Percentiles rank a stretch among this genome's conserved stretches.
Evolutionary conservation across 2,888 invertebrate species (phyloP).

Genomic region (Aleiodes testaceus): DNA sequence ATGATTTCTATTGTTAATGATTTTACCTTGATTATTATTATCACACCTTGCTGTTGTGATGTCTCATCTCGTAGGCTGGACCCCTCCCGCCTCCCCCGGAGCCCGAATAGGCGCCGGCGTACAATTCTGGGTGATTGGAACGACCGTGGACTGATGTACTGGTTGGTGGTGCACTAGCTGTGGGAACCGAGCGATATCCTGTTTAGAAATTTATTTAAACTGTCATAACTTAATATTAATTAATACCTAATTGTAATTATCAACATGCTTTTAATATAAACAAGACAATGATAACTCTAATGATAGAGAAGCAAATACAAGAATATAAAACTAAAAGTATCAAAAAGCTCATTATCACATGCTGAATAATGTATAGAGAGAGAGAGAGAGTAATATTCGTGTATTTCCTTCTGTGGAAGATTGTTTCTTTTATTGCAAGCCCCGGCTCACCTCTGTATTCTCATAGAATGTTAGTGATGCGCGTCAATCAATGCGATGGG

Average conservation of each 20-base stretch:
- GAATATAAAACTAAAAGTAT: conserved; percentile 38
- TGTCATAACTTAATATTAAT: conserved; percentile 19
- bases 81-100: conserved; percentile 68
- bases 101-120: conserved; percentile 82
- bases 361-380: conserved; percentile 9
- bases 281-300: conserved; percentile 12
- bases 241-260: neutral
- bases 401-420: conserved; percentile 46
- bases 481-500: conserved; percentile 70
- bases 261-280: neutral
- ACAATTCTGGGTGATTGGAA: conserved; percentile 77
- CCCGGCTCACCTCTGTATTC: conserved; percentile 72
- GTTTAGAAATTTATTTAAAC: conserved; percentile 60
- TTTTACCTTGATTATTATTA: conserved; percentile 57
- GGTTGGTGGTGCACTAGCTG: conserved; percentile 74
- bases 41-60: conserved; percentile 79
- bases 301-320: conserved; percentile 57
- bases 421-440: conserved; percentile 54
- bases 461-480: conserved; percentile 72
- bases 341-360: neutral
- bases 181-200: conserved; percentile 73
- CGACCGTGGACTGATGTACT: conserved; percentile 73
- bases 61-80: conserved; percentile 84
- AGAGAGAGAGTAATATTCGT: neutral
- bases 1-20: conserved; percentile 9